Conservation (phyloP, 2,888 invertebrate species). For the Orthonychiurus folsomi region DNA sequence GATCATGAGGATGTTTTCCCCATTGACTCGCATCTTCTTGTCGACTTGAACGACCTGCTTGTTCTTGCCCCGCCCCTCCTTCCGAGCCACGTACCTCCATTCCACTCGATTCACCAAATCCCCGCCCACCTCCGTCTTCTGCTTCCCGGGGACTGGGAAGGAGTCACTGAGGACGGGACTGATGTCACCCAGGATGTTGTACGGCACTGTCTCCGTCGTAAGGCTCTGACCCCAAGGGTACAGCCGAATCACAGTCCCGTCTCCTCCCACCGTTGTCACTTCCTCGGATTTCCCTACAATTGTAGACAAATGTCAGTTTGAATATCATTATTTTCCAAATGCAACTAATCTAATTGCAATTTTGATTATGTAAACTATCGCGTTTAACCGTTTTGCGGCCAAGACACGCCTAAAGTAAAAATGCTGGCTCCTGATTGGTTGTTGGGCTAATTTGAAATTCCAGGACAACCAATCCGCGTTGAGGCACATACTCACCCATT, state of each 20-base stretch:
- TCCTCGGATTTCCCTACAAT: constrained; percentile 61
- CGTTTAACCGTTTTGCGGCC: no score
- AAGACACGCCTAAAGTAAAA: no score
- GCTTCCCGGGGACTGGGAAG: constrained; percentile 83
- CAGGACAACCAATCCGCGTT: no score
- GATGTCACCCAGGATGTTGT: constrained; percentile 77
- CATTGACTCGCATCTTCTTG: constrained; percentile 76
- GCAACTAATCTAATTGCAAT: no score
- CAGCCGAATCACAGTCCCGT: constrained; percentile 70
- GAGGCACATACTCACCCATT: constrained; percentile 49
- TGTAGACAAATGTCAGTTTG: background rate
- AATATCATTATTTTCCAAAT: background rate
- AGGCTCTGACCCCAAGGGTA: constrained; percentile 81
- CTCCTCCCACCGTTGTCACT: constrained; percentile 66
- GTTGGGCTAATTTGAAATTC: no score
- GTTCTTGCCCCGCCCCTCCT: constrained; percentile 53
- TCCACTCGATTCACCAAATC: constrained; percentile 87
- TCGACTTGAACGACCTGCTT: constrained; percentile 75
- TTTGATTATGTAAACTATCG: no score
- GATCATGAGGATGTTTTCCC: constrained; percentile 77
- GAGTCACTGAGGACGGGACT: constrained; percentile 81
- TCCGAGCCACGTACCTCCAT: constrained; percentile 85
- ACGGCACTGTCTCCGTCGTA: constrained; percentile 82
- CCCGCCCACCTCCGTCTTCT: constrained; percentile 78
- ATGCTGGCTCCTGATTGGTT: no score